Conservation (phyloP, 1,140 invertebrate genomes). For the Drosophila jambulina region DNA sequence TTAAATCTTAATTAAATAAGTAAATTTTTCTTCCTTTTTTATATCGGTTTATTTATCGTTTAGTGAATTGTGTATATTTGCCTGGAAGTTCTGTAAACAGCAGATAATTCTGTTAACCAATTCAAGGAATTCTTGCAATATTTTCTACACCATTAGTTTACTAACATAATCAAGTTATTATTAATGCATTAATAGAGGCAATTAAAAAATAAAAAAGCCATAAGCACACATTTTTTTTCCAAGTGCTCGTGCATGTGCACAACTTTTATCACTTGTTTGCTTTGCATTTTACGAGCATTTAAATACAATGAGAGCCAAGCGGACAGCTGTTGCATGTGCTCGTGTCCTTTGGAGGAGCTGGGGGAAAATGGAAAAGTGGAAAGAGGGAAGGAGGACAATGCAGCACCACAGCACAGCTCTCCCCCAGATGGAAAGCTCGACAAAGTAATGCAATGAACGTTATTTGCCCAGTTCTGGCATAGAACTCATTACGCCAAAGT, state of each 20-base stretch:
- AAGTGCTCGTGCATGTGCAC: slow-evolving; percentile 26
- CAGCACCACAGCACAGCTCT: slow-evolving; percentile 6
- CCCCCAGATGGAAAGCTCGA: not conserved
- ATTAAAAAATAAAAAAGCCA: not conserved
- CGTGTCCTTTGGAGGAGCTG: slow-evolving; percentile 12
- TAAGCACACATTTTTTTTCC: not conserved
- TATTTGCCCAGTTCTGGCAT: slow-evolving; percentile 24
- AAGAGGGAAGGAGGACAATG: not conserved
- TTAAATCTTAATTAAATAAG: not conserved
- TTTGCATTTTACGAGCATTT: slow-evolving; percentile 69
- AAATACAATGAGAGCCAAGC: slow-evolving; percentile 65
- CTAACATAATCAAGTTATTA: no score
- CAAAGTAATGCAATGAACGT: slow-evolving; percentile 44
- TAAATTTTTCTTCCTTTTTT: not conserved
- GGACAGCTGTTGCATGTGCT: slow-evolving; percentile 52
- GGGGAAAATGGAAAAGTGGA: no score
- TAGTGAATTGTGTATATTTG: not conserved
- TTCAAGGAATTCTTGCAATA: not conserved
- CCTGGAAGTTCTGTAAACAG: not conserved
- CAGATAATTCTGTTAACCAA: not conserved
- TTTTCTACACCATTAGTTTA: no score
- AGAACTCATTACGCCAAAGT: slow-evolving; percentile 57
- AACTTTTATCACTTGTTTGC: slow-evolving; percentile 75
- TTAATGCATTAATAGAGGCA: not conserved
- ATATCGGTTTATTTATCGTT: not conserved